Evolutionary conservation across 2,888 invertebrate genomes (phyloP).

Genomic region (Pheosia gnoma): DNA sequence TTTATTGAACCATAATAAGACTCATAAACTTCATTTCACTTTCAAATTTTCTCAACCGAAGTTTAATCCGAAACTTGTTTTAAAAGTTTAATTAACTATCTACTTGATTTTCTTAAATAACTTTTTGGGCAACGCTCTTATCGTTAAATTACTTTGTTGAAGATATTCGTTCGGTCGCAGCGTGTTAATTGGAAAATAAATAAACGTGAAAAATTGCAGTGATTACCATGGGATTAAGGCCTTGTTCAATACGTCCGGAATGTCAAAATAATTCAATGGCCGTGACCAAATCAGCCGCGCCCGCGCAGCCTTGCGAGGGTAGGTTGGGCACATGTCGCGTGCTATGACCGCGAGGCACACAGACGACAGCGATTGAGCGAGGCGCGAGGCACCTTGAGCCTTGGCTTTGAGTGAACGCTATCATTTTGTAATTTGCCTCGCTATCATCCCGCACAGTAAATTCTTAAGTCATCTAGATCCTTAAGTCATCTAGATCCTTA

Average conservation of each 20-base stretch:
- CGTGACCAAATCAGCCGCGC: no score
- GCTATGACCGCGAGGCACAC: no score
- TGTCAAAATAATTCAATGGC: not conserved
- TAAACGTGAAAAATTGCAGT: not conserved
- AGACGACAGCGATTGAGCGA: no score
- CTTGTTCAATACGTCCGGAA: not conserved
- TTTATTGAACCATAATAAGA: slow-evolving; percentile 23
- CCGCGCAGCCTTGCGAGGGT: no score
- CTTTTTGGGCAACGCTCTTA: slow-evolving; percentile 10
- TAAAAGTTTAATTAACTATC: slow-evolving; percentile 24
- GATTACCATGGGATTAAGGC: not conserved
- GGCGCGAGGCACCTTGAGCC: no score
- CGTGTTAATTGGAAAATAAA: slow-evolving; percentile 3
- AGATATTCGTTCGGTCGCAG: slow-evolving; percentile 7
- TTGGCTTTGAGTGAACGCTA: no score
- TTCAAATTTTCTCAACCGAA: slow-evolving; percentile 24
- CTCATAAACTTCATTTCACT: slow-evolving; percentile 37
- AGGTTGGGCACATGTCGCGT: no score
- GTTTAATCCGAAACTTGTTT: slow-evolving; percentile 26
- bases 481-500: no score
- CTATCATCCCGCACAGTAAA: no score
- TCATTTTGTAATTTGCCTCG: no score
- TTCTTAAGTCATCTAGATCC: no score
- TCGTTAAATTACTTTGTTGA: slow-evolving; percentile 10
- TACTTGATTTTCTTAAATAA: slow-evolving; percentile 12